Conservation (phyloP, 2,797 vertebrate species). For the Pseudotriccus pelzelni region DNA sequence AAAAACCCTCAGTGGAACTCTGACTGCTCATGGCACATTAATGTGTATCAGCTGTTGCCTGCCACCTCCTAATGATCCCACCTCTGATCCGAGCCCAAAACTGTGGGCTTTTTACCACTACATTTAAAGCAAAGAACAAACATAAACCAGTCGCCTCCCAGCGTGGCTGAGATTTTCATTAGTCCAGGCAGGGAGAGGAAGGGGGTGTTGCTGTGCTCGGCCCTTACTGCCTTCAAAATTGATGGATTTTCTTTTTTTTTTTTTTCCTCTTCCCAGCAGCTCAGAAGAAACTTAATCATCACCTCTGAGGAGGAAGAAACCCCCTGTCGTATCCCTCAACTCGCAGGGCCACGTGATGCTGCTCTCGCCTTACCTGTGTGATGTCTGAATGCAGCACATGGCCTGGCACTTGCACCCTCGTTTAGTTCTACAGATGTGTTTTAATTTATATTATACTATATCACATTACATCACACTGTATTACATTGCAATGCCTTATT, state of each 20-base stretch:
- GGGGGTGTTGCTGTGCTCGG: neutral
- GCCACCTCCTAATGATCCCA: constrained; percentile 61
- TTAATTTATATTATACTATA: neutral
- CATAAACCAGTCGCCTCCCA: constrained; percentile 51
- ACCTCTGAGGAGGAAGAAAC: constrained; percentile 24
- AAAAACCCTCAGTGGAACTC: neutral
- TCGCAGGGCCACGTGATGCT: neutral
- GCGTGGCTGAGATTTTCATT: constrained; percentile 47
- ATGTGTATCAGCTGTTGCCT: neutral
- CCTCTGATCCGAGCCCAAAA: neutral
- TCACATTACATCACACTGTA: neutral
- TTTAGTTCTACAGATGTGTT: neutral
- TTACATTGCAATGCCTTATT: neutral
- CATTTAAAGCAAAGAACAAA: constrained; percentile 52
- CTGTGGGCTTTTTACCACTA: constrained; percentile 45
- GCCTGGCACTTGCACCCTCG: neutral
- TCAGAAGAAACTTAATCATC: constrained; percentile 59
- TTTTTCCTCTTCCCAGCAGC: constrained; percentile 9
- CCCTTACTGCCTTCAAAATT: constrained; percentile 43
- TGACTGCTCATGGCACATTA: constrained; percentile 41
- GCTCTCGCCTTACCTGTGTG: neutral
- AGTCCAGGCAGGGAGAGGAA: neutral
- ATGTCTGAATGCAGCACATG: neutral
- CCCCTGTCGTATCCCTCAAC: neutral
- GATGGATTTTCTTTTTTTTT: constrained; percentile 32